phyloP scores from a whole-genome alignment of 2,113 vertebrate species.

The Phylloscopus whistleri region DNA sequence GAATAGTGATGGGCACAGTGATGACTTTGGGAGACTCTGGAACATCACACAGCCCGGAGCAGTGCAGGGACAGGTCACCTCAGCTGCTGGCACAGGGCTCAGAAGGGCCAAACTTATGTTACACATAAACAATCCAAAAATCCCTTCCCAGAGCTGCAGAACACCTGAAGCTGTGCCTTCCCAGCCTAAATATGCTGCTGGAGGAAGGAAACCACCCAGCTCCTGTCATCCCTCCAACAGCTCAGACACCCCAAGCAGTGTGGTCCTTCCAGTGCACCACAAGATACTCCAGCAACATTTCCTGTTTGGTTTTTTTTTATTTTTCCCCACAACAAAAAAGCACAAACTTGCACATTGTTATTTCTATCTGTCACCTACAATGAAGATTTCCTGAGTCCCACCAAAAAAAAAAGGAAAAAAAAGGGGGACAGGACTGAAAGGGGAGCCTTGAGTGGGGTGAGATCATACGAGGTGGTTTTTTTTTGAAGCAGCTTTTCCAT shows the following conservation, averaged over 20 bases:
- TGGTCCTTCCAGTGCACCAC: not conserved
- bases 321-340: rapidly evolving
- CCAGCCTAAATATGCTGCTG: not conserved
- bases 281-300: not conserved
- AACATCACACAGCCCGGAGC: not conserved
- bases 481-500: not conserved
- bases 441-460: not conserved
- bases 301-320: not conserved
- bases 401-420: not conserved
- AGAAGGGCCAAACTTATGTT: not conserved
- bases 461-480: rapidly evolving
- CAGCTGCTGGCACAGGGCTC: rapidly evolving
- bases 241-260: not conserved
- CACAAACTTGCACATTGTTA: rapidly evolving
- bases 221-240: not conserved
- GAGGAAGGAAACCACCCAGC: not conserved
- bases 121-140: rapidly evolving
- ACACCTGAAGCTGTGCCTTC: not conserved
- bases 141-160: not conserved
- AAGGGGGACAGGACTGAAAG: not conserved
- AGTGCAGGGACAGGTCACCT: rapidly evolving
- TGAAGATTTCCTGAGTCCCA: not conserved
- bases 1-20: too few relatives aligned
- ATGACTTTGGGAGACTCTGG: not conserved
- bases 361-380: not conserved